phyloP scores from a whole-genome alignment of 2,113 vertebrate genomes.

The Archocentrus centrarchus region DNA sequence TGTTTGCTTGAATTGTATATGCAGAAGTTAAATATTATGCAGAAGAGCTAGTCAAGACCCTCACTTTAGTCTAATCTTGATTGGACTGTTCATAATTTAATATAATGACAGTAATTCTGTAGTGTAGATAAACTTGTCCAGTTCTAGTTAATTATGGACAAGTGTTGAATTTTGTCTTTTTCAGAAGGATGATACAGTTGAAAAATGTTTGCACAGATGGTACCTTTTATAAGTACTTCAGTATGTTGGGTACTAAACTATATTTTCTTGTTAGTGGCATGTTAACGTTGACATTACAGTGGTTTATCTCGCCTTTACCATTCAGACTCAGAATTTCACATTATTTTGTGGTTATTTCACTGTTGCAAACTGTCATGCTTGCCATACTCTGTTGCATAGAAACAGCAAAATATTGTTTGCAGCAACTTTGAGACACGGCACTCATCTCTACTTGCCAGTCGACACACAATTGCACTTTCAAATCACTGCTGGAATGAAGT shows the following conservation, averaged over 20 bases:
- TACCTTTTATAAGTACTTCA: neutral
- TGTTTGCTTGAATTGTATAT: neutral
- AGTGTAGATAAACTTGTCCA: neutral
- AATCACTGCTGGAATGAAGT: conserved; percentile 30
- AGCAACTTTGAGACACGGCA: conserved; percentile 6
- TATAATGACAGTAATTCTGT: neutral
- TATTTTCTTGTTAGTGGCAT: neutral
- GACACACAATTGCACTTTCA: conserved; percentile 21
- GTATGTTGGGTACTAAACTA: neutral
- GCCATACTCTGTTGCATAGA: conserved; percentile 10
- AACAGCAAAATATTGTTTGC: neutral
- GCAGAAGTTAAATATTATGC: neutral
- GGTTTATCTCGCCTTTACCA: neutral
- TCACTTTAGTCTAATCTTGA: conserved; percentile 14
- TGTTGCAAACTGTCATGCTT: neutral
- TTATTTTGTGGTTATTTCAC: conserved; percentile 2
- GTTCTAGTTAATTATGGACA: neutral
- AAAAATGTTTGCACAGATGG: neutral
- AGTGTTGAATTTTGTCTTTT: neutral
- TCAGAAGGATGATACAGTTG: neutral
- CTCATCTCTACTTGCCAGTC: conserved; percentile 15
- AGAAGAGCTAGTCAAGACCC: neutral
- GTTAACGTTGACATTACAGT: neutral
- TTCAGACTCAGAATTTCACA: neutral
- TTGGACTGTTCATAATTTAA: neutral